Base-by-base conservation (phyloP, 2,797 vertebrate genomes). In the Propithecus perrieri region DNA sequence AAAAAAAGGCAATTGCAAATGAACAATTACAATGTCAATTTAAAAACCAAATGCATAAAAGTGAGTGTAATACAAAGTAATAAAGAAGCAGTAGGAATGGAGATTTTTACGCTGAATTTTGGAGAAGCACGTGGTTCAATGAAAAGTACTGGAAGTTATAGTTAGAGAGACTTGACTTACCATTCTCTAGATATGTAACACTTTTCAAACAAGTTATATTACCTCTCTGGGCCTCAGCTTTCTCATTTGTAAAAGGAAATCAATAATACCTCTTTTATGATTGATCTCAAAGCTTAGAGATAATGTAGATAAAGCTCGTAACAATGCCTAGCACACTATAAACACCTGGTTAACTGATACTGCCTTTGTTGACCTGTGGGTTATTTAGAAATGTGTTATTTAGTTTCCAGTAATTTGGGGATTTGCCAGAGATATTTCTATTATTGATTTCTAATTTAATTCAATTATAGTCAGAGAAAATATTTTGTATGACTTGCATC, bases 391-490 rank as follows among this genome's bases (percentile, higher is more conserved):
- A 13, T 69, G 14, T 81, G 7, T 75, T 87, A 38, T 53, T 86
- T 93, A 72, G 14, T 91, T 93, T 85, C n/a, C 41, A 78, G n/a
- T n/a, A 84, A 53, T 41, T 89, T 85, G 48, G 33, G 22, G 10
- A 83, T 78, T 93, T 96, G 59, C 43, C 75, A 85, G 53, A 76
- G 26, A 57, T 83, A 71, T 80, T 78, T 95, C 87, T 71, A 7
- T 61, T 57, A 61, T 69, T 93, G 53, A 78, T 86, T 95, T 90
- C 55, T 83, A 93, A 92, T 94, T 94, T 94, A 91, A 95, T 95
- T 85, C 17, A 14, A 20, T 33, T 65, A 61, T 61, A 75, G 69
- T 79, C 41, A 89, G 50, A 78, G 35, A 72, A 79, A n/a, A 74
- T 89, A 59, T 71, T 80, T 89, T 80, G 15, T 85, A 69, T 91